Percentiles rank a stretch among this genome's conserved stretches.
These are phyloP conservation scores for Hyaena hyaena DNA, from an alignment of 2,113 vertebrate genomes.

Conservation along the genomic window DNA sequence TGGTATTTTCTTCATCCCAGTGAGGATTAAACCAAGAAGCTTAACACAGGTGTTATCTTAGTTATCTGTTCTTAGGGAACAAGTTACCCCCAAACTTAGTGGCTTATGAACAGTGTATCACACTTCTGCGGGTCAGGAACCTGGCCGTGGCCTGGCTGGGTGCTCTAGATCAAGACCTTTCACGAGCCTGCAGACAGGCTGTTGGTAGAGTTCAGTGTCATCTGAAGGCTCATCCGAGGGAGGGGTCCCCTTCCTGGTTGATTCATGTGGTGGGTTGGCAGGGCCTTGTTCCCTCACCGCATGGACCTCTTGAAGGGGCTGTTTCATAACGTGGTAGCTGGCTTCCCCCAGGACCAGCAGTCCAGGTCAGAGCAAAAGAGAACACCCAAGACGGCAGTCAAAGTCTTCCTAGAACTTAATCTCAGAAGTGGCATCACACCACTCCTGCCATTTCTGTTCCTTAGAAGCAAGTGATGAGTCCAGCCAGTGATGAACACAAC, in stretches of 20 bases:
- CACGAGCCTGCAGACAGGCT: background rate
- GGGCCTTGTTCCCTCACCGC: background rate
- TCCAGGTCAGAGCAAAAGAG: background rate
- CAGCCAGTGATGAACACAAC: background rate
- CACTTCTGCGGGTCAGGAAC: background rate
- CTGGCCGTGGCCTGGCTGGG: background rate
- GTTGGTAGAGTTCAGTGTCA: background rate
- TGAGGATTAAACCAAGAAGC: constrained; percentile 17
- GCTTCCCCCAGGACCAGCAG: background rate
- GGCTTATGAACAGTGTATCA: background rate
- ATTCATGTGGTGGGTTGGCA: background rate
- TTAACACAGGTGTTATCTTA: background rate
- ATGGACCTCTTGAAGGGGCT: background rate
- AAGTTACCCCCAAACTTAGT: background rate
- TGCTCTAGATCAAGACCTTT: background rate
- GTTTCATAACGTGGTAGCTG: background rate
- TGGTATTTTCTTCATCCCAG: constrained; percentile 23
- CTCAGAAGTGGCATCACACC: background rate
- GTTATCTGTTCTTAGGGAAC: background rate
- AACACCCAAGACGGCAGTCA: background rate
- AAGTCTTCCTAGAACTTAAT: background rate
- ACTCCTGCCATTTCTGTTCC: background rate
- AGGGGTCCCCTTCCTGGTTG: background rate
- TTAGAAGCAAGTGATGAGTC: background rate
- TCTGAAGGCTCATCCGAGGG: background rate